A percentile compares a stretch with the other conserved stretches of the same genome.
Evolutionary conservation across 2,888 invertebrate species (phyloP).

Genomic region (Chrysotoxum bicinctum): DNA sequence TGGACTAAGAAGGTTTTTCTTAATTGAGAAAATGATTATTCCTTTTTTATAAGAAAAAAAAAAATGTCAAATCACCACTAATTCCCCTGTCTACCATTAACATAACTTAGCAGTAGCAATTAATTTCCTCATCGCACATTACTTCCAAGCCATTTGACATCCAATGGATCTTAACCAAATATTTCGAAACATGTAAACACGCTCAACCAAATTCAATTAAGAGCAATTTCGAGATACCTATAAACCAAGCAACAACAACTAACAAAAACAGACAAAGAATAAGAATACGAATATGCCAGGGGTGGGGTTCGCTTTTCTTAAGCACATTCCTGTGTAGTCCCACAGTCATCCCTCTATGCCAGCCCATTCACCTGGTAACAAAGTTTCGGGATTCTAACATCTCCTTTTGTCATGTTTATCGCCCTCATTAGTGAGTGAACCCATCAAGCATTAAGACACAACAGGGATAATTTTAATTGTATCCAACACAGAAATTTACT

Average conservation of each 20-base stretch:
- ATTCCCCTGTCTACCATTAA: conserved; percentile 38
- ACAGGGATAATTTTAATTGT: conserved; percentile 72
- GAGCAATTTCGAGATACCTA: conserved; percentile 38
- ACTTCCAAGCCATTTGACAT: conserved; percentile 66
- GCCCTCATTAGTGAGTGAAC: conserved; percentile 64
- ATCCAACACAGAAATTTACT: conserved; percentile 73
- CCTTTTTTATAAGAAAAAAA: background rate
- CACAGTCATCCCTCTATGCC: conserved; percentile 35
- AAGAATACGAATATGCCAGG: conserved; percentile 15
- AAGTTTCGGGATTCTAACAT: conserved; percentile 50
- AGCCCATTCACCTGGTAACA: conserved; percentile 59
- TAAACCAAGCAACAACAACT: background rate
- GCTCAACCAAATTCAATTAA: conserved; percentile 70
- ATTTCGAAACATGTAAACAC: conserved; percentile 60
- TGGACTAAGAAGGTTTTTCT: conserved; percentile 3
- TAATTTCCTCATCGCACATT: conserved; percentile 63
- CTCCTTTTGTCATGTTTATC: conserved; percentile 57
- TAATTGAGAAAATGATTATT: conserved; percentile 32
- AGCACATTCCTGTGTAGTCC: conserved; percentile 39
- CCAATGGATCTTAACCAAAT: conserved; percentile 69
- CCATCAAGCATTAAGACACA: conserved; percentile 68
- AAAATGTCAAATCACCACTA: conserved; percentile 49
- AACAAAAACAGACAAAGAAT: background rate
- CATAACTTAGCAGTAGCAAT: conserved; percentile 47
- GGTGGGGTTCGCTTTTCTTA: background rate